A percentile compares a stretch with the other conserved stretches of the same genome.
Conservation (phyloP, 2,888 invertebrate genomes). For the Drosophila stalkeri region DNA sequence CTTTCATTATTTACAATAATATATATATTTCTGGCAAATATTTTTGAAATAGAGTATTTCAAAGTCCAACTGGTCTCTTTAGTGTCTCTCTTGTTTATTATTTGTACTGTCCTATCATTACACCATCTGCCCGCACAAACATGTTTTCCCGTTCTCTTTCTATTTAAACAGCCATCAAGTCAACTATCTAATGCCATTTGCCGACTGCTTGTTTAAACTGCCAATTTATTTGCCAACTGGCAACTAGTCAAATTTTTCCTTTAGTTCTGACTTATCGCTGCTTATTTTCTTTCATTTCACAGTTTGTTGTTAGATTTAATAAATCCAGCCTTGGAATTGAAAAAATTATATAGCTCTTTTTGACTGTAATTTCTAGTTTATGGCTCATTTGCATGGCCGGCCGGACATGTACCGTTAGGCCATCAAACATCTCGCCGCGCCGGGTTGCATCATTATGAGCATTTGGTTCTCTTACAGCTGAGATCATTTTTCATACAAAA, state of each 20-base stretch:
- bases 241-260: conserved; percentile 21
- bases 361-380: conserved; percentile 50
- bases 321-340: conserved; percentile 41
- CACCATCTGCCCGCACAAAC: conserved; percentile 20
- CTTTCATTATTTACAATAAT: background rate
- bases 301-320: conserved; percentile 69
- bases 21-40: background rate
- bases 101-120: conserved; percentile 42
- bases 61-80: background rate
- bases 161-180: conserved; percentile 40
- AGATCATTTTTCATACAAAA: conserved; percentile 51
- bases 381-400: conserved; percentile 75
- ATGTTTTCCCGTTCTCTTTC: conserved; percentile 31
- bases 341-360: conserved; percentile 24
- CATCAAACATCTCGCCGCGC: conserved; percentile 34
- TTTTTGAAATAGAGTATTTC: background rate
- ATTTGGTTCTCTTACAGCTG: conserved; percentile 27
- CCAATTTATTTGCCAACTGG: conserved; percentile 44
- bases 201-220: conserved; percentile 23
- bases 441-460: conserved; percentile 54
- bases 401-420: conserved; percentile 62
- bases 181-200: conserved; percentile 24
- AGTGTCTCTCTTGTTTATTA: conserved; percentile 17
- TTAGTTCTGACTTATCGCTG: conserved; percentile 13
- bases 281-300: conserved; percentile 54